phyloP scores from a whole-genome alignment of 1,140 invertebrate species.

The Leptinotarsa texana region DNA sequence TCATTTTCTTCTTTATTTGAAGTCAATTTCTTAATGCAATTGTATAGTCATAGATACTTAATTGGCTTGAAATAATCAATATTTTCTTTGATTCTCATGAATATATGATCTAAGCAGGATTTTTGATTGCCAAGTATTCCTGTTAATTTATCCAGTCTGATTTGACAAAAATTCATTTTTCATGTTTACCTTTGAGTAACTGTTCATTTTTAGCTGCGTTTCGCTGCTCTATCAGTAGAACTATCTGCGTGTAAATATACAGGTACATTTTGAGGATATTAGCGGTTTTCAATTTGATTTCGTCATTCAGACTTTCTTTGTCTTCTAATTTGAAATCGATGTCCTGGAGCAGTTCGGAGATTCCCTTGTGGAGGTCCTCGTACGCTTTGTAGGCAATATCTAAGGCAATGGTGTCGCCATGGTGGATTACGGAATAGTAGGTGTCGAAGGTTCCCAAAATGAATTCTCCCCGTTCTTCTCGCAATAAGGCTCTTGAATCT shows the following conservation, averaged over 20 bases:
- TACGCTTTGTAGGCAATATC: slow-evolving; percentile 51
- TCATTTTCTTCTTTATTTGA: too few species aligned
- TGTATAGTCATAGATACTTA: not conserved
- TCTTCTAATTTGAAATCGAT: slow-evolving; percentile 46
- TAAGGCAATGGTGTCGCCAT: slow-evolving; percentile 56
- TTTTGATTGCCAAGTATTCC: too few species aligned
- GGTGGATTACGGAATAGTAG: slow-evolving; percentile 59
- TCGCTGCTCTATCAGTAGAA: slow-evolving; percentile 43
- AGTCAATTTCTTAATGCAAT: not conserved
- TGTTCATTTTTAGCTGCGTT: slow-evolving; percentile 38
- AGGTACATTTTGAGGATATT: slow-evolving; percentile 49
- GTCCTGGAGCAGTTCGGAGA: slow-evolving; percentile 36
- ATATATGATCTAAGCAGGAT: too few species aligned
- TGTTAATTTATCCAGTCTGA: too few species aligned
- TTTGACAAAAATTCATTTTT: too few species aligned
- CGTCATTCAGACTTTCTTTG: slow-evolving; percentile 43
- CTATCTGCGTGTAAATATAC: slow-evolving; percentile 46
- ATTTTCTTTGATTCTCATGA: too few species aligned
- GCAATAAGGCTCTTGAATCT: slow-evolving; percentile 56
- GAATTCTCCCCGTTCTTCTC: slow-evolving; percentile 55
- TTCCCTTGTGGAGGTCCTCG: slow-evolving; percentile 55
- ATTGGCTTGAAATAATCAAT: too few species aligned
- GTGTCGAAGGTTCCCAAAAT: slow-evolving; percentile 66
- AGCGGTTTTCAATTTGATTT: slow-evolving; percentile 44
- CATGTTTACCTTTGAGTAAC: slow-evolving; percentile 2